phyloP scores from a whole-genome alignment of 1,140 invertebrate genomes.

The Drosophila kanapiae region DNA sequence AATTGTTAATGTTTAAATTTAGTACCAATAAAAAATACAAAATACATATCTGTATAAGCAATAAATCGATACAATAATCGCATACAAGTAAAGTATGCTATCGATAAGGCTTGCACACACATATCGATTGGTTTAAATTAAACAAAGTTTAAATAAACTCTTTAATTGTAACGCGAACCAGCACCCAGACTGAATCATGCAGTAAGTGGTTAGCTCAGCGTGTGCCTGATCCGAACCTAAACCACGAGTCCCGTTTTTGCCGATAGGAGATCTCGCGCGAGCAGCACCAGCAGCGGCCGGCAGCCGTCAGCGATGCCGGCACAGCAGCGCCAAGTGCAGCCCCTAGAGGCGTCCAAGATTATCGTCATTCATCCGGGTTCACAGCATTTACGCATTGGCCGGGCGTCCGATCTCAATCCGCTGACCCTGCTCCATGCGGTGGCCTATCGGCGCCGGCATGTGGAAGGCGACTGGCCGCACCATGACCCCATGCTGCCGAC shows the following conservation, averaged over 20 bases:
- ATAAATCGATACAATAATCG: not conserved
- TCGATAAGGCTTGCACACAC: not conserved
- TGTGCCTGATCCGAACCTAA: not conserved
- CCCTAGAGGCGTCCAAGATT: slow-evolving; percentile 88
- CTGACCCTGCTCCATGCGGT: slow-evolving; percentile 94
- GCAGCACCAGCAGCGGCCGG: slow-evolving; percentile 73
- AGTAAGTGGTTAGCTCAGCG: not conserved
- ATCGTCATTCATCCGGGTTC: slow-evolving; percentile 98
- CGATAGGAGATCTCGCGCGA: slow-evolving; percentile 64
- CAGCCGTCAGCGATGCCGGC: slow-evolving; percentile 2
- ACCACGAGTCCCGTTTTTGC: not conserved
- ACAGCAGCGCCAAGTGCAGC: slow-evolving; percentile 40
- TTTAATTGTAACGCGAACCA: not conserved
- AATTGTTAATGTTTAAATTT: not conserved
- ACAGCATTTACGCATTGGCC: slow-evolving; percentile 93
- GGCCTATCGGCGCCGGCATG: slow-evolving; percentile 88
- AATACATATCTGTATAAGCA: not conserved
- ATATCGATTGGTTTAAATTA: not conserved
- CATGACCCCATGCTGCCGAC: slow-evolving; percentile 85
- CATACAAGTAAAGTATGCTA: not conserved
- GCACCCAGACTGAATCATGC: slow-evolving; percentile 1
- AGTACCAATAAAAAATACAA: not conserved
- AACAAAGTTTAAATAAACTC: slow-evolving; percentile 8
- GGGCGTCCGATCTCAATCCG: slow-evolving; percentile 95
- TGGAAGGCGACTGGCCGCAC: slow-evolving; percentile 89